Conservation (phyloP, 1,140 invertebrate species). For the Kradibia gibbosae region DNA sequence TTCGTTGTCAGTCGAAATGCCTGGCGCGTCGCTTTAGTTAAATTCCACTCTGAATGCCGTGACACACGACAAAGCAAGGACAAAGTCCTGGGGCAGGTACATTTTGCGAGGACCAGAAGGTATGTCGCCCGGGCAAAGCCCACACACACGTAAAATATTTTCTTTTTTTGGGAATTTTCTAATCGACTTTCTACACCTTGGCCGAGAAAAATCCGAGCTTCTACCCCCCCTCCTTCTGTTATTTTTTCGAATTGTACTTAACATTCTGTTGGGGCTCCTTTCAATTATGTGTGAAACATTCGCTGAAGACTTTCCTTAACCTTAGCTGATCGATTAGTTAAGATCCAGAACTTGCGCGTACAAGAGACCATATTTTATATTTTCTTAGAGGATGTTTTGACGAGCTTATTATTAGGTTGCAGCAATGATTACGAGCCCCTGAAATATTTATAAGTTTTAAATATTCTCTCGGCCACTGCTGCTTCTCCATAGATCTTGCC, state of each 20-base stretch:
- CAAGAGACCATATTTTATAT: neutral
- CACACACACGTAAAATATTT: slow-evolving; percentile 6
- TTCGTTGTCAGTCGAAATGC: slow-evolving; percentile 33
- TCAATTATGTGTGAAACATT: neutral
- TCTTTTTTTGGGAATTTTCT: neutral
- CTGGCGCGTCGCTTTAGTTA: slow-evolving; percentile 15
- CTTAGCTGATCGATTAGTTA: neutral
- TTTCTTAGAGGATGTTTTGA: neutral
- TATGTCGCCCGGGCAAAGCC: neutral
- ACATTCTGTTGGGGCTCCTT: neutral
- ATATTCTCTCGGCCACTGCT: neutral
- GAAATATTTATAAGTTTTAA: slow-evolving; percentile 1
- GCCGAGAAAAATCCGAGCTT: neutral
- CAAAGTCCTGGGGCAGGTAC: slow-evolving; percentile 40
- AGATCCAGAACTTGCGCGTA: neutral
- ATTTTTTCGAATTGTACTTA: neutral
- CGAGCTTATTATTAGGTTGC: neutral
- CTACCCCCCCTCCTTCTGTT: too few species aligned
- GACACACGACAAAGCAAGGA: slow-evolving; percentile 29
- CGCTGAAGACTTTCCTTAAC: neutral
- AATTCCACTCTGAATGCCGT: slow-evolving; percentile 37
- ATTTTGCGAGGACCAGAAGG: slow-evolving; percentile 42
- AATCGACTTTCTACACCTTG: neutral
- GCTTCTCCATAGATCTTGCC: neutral
- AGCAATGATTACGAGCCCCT: neutral